Evolutionary conservation across 2,888 invertebrate species (phyloP), one percentile per base, ranked within the genome.

Genomic region (Tipula confusa): DNA sequence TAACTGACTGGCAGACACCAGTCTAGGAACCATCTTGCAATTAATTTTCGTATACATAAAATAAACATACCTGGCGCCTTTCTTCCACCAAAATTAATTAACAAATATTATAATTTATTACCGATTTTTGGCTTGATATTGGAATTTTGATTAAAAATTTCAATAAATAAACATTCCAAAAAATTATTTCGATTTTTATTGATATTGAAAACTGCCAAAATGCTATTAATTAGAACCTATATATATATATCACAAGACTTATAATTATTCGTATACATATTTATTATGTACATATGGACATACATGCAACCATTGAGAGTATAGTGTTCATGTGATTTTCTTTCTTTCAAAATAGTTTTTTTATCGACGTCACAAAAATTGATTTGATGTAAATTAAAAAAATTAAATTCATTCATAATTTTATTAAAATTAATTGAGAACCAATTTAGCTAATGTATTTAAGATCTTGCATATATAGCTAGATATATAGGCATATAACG

Each of bases 381-480:
- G 24, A 64, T 64, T 64, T 64, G 64, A 64, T 64, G 64, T 64
- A 64, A 64, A 64, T 64, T 64, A 64, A 18, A 64, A 64, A 38
- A 64, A 64, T 24, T 64, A 64, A 64, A 64, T 64, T 64, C 64
- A 64, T 64, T 64, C 64, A 64, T 64, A 64, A 64, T 64, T 64
- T 64, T 64, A 64, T 64, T 64, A 64, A 18, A 24, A 64, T 64
- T 64, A 64, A 64, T 64, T 64, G 64, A 18, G 64, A 64, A 9
- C 9, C 64, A 64, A 64, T 64, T 64, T 64, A 64, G 64, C 9
- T 43, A 43, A 43, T 15, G 6, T 43, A 43, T 43, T 36, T 36
- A 36, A 36, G 36, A 43, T 43, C 13, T 3, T 4, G 1, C 11
- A 36, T 9, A 36, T 43, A 43, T 43, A n/a, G 43, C n/a, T n/a